Percentiles rank a stretch among this genome's conserved stretches.
phyloP scores from a whole-genome alignment of 2,797 vertebrate species.

The Gobionotothen gibberifrons region DNA sequence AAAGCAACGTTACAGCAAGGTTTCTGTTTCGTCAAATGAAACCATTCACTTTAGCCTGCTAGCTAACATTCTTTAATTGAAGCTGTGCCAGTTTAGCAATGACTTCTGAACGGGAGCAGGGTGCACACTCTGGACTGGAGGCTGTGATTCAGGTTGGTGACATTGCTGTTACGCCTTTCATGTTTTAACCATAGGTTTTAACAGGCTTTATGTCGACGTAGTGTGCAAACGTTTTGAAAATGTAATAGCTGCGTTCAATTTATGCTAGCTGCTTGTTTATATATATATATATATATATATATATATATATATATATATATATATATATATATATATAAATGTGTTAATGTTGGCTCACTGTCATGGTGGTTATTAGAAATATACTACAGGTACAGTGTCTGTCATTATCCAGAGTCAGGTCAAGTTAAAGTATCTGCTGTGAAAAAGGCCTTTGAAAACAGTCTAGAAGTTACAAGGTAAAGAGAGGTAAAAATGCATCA shows the following conservation, averaged over 20 bases:
- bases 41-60: too few relatives aligned
- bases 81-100: constrained; percentile 51
- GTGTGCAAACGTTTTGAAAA: too few relatives aligned
- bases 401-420: too few relatives aligned
- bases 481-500: too few relatives aligned
- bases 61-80: not conserved
- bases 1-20: not conserved
- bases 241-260: not conserved
- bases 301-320: too few relatives aligned
- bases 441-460: too few relatives aligned
- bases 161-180: too few relatives aligned
- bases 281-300: too few relatives aligned
- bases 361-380: not conserved
- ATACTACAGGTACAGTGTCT: too few relatives aligned
- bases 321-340: too few relatives aligned
- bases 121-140: constrained; percentile 72
- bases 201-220: not conserved
- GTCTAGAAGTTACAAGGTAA: too few relatives aligned
- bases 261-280: not conserved
- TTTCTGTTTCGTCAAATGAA: not conserved
- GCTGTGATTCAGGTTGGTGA: constrained; percentile 84
- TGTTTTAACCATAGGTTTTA: not conserved
- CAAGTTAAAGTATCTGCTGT: not conserved
- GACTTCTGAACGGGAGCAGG: constrained; percentile 67
- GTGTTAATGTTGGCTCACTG: not conserved